phyloP scores from a whole-genome alignment of 1,140 invertebrate species.

The Yoshiicerus persimilis region DNA sequence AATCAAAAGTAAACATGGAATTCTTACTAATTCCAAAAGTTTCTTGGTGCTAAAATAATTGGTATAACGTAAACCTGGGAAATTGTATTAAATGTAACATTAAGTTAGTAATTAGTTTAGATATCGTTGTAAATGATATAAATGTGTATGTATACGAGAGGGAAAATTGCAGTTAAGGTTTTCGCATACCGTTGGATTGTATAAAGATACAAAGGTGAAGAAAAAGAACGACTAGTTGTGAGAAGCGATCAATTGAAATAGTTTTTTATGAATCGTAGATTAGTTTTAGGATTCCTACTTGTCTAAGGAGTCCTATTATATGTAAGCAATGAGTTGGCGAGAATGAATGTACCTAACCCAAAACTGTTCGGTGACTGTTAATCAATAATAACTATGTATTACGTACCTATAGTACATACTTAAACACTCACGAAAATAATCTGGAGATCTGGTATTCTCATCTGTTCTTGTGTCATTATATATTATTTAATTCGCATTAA shows the following conservation, averaged over 20 bases:
- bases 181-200: background rate
- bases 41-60: background rate
- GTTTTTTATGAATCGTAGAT: background rate
- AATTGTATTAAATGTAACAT: background rate
- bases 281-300: background rate
- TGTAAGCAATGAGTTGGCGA: background rate
- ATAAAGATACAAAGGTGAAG: background rate
- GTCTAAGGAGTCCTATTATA: background rate
- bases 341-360: background rate
- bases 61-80: background rate
- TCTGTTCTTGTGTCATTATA: background rate
- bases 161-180: background rate
- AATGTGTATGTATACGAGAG: background rate
- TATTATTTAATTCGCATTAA: background rate
- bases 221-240: background rate
- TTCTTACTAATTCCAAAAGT: background rate
- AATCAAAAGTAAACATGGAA: background rate
- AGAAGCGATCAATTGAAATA: background rate
- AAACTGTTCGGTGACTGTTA: background rate
- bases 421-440: background rate
- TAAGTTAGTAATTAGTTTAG: background rate
- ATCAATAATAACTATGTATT: background rate
- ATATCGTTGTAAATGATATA: background rate
- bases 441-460: background rate
- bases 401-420: background rate